Evolutionary conservation across 2,888 invertebrate genomes (phyloP).

Genomic region (Protophormia terraenovae): DNA sequence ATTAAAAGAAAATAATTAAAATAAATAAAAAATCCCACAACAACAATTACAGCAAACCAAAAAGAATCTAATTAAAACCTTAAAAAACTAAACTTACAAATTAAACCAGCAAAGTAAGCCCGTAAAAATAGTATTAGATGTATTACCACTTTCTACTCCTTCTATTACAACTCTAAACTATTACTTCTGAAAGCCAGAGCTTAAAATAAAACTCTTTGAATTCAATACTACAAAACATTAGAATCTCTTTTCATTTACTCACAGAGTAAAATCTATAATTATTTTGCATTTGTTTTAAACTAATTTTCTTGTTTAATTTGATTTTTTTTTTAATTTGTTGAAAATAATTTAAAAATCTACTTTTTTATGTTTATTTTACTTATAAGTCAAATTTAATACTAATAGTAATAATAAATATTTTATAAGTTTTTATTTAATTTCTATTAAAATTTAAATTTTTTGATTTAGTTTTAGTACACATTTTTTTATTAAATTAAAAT

Average conservation of each 20-base stretch:
- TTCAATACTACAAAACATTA: not conserved
- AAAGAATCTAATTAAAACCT: constrained; percentile 44
- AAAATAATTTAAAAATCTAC: too few relatives aligned
- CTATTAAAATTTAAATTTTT: constrained; percentile 5
- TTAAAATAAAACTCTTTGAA: not conserved
- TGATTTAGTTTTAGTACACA: constrained; percentile 1
- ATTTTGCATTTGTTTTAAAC: constrained; percentile 17
- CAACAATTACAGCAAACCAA: constrained; percentile 63
- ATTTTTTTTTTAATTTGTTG: not conserved
- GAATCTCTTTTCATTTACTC: not conserved
- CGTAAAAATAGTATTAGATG: constrained; percentile 56
- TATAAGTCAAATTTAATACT: not conserved
- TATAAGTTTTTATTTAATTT: constrained; percentile 42
- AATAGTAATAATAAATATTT: not conserved
- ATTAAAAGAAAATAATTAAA: constrained; percentile 14
- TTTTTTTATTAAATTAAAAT: constrained; percentile 27
- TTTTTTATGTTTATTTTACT: not conserved
- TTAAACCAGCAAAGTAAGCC: constrained; percentile 28
- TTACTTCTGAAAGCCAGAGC: too few relatives aligned
- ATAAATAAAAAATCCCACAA: not conserved
- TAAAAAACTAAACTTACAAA: constrained; percentile 27
- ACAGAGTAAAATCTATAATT: not conserved
- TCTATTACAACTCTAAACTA: constrained; percentile 2
- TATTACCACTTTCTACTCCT: constrained; percentile 25
- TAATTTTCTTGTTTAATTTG: not conserved